Base-by-base conservation (phyloP, 2,888 invertebrate genomes). In the Listrodromus nycthemerus region DNA sequence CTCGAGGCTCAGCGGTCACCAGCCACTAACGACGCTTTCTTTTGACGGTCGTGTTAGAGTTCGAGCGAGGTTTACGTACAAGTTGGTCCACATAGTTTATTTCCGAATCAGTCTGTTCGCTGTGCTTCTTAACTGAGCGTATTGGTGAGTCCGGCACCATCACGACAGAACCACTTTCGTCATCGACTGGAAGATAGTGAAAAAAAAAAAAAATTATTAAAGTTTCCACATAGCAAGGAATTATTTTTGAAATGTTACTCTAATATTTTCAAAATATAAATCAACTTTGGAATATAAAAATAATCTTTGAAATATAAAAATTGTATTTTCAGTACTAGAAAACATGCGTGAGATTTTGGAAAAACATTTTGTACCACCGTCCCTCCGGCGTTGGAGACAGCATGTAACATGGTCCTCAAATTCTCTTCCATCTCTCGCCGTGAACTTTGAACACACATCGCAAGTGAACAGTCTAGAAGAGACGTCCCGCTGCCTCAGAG, bases 11-110 rank as follows among this genome's bases (percentile, higher is more conserved):
- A n/a, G 10, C 33, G 10, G 33, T 16, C 48, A 8, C 50, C 13
- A 24, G 50, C 37, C 21, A 13, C 48, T 45, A 77, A 81, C 81
- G 87, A 71, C 83, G 87, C 78, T 88, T 91, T 65, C 87, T 87
- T 73, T 87, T 90, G 52, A 74, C 88, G 61, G 30, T 83, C 19
- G 19, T 16, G 27, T 33, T 67, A 21, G 27, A 19, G 5, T 77
- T 75, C 30, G 79, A 69, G 61, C 77, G 88, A 13, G 80, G 87
- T 41, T 79, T 85, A 19, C 86, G 77, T 33, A 75, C 65, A 69
- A 88, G 89, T 80, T 91, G 88, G 45, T 30, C 73, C 10, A 48
- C 83, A 73, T 89, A 90, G 77, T 90, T 84, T 85, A 91, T 89
- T n/a, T 88, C 83, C 16, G 89, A 86, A 82, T 88, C 86, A 13